Conservation (phyloP, 2,797 vertebrate species). For the Mormyrus proboscirostris region DNA sequence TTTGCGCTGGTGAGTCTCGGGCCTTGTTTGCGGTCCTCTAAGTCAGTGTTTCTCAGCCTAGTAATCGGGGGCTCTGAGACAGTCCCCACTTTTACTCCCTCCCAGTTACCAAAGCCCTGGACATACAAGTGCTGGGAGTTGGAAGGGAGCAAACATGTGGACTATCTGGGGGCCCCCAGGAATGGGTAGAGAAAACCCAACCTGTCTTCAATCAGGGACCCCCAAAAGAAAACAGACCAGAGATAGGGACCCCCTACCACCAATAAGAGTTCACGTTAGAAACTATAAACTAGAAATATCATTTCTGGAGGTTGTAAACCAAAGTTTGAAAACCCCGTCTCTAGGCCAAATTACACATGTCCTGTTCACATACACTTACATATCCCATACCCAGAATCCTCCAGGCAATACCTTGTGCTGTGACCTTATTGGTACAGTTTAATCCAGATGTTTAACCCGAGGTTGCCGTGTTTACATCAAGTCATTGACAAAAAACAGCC, state of each 20-base stretch:
- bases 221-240: not conserved
- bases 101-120: not conserved
- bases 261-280: not conserved
- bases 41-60: not conserved
- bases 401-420: not conserved
- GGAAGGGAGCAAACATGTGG: not conserved
- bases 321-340: not conserved
- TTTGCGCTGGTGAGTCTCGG: constrained; percentile 84
- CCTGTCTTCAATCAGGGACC: not conserved
- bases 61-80: not conserved
- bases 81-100: not conserved
- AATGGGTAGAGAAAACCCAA: not conserved
- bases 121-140: not conserved
- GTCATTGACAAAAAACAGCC: not conserved
- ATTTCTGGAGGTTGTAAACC: not conserved
- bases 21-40: not conserved
- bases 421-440: not conserved
- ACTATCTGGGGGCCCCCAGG: not conserved
- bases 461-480: not conserved
- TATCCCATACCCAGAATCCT: not conserved
- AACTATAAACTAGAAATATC: not conserved
- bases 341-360: not conserved
- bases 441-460: constrained; percentile 5
- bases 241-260: not conserved
- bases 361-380: not conserved